A percentile compares a stretch with the other conserved stretches of the same genome.
phyloP scores from a whole-genome alignment of 2,888 invertebrate species.

The Melieria picta region DNA sequence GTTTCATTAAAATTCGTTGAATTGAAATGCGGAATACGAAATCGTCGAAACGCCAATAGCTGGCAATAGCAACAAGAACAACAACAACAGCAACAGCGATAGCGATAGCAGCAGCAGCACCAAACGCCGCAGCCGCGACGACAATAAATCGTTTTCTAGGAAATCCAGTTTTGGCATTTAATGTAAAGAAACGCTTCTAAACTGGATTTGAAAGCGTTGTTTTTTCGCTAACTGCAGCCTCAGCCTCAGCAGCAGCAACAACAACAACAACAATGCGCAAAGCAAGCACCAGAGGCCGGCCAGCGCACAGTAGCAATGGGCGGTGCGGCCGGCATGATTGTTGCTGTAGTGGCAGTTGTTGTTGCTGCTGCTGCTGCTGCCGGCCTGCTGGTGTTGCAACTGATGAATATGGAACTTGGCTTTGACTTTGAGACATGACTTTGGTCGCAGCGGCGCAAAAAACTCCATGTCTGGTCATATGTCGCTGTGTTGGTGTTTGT shows the following conservation, averaged over 20 bases:
- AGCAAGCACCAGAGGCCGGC: constrained; percentile 31
- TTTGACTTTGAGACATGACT: constrained; percentile 58
- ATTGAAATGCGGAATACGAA: constrained; percentile 40
- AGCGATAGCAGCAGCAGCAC: constrained; percentile 24
- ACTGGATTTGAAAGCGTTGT: constrained; percentile 45
- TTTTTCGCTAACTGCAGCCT: background rate
- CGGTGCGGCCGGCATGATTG: constrained; percentile 40
- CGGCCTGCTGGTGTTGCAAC: constrained; percentile 40
- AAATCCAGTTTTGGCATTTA: constrained; percentile 49
- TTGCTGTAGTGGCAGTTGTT: constrained; percentile 39
- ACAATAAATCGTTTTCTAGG: constrained; percentile 44
- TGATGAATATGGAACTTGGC: constrained; percentile 64
- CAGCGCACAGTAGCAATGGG: constrained; percentile 27
- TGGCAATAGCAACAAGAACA: constrained; percentile 37
- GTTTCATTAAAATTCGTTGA: constrained; percentile 39
- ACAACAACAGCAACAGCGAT: constrained; percentile 24
- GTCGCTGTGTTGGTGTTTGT: constrained; percentile 15
- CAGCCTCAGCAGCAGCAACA: constrained; percentile 13
- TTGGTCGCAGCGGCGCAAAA: constrained; percentile 39
- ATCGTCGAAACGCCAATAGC: constrained; percentile 40
- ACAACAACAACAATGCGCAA: constrained; percentile 31
- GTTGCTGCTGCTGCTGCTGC: constrained; percentile 42
- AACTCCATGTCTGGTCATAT: constrained; percentile 18
- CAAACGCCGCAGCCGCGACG: constrained; percentile 21
- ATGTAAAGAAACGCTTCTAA: constrained; percentile 41